phyloP scores from a whole-genome alignment of 2,113 vertebrate species.

The Leptobrachium leishanense region DNA sequence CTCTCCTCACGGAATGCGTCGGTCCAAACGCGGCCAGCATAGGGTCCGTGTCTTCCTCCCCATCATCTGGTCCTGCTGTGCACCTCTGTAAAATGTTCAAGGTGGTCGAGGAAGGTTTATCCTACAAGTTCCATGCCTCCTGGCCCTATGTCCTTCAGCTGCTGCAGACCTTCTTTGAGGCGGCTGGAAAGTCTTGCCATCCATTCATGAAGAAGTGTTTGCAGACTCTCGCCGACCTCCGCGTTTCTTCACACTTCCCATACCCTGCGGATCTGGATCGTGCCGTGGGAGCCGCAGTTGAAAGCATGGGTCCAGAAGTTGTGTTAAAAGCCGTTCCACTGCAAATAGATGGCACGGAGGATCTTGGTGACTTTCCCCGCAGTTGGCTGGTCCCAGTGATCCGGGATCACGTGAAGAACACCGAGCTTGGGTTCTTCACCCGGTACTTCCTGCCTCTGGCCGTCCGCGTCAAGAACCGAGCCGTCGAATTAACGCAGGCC shows the following conservation, averaged over 20 bases:
- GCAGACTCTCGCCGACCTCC: conserved; percentile 86
- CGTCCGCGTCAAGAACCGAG: conserved; percentile 77
- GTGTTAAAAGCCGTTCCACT: conserved; percentile 82
- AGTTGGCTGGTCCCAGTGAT: conserved; percentile 94
- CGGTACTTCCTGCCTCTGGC: conserved; percentile 90
- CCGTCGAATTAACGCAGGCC: conserved; percentile 73
- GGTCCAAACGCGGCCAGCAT: conserved; percentile 73
- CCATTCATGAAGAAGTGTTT: conserved; percentile 91
- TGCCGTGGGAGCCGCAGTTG: conserved; percentile 83
- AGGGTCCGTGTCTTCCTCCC: conserved; percentile 65
- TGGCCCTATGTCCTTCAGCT: conserved; percentile 87
- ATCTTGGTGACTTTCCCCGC: conserved; percentile 57
- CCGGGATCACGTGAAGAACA: conserved; percentile 82
- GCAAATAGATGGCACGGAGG: conserved; percentile 88
- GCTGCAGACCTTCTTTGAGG: conserved; percentile 79
- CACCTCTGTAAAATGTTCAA: conserved; percentile 88
- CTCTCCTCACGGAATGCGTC: conserved; percentile 79
- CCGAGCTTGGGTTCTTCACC: conserved; percentile 82
- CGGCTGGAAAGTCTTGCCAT: conserved; percentile 81
- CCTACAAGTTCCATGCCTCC: conserved; percentile 84
- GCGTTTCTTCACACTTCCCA: conserved; percentile 85
- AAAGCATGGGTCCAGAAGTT: conserved; percentile 87
- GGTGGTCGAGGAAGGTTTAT: conserved; percentile 86
- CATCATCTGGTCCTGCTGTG: conserved; percentile 72
- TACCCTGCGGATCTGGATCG: conserved; percentile 82